These are phyloP conservation scores for Popillia japonica DNA, from an alignment of 1,140 invertebrate genomes.

Conservation along the genomic window DNA sequence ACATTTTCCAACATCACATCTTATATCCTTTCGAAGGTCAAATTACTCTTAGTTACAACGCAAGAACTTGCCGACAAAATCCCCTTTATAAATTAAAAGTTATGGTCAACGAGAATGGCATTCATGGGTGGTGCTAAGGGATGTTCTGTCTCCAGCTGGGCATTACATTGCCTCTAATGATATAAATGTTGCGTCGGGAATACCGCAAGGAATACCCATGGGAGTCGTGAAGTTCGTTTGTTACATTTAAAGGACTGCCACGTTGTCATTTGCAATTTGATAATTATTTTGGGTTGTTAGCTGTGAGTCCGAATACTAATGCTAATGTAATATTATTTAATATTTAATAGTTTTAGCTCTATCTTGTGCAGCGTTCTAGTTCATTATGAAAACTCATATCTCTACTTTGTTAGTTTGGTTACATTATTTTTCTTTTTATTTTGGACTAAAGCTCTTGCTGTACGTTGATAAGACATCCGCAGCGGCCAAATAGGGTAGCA, in stretches of 20 bases:
- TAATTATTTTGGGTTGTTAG: conserved; percentile 6
- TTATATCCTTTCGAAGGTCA: neutral
- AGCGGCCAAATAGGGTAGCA: neutral
- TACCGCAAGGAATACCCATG: neutral
- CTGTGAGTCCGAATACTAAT: neutral
- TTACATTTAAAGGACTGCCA: neutral
- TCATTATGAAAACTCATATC: neutral
- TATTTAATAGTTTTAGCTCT: neutral
- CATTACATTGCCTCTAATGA: neutral
- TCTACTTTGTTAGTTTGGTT: too few species aligned
- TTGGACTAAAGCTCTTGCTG: neutral
- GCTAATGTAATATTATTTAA: neutral
- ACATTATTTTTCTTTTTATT: neutral
- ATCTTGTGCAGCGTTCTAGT: neutral
- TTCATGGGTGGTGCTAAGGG: neutral
- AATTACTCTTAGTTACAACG: neutral
- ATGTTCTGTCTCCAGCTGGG: neutral
- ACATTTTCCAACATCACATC: neutral
- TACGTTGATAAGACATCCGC: neutral
- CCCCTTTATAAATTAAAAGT: neutral
- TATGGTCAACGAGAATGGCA: neutral
- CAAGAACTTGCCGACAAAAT: neutral
- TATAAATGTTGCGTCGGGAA: conserved; percentile 9
- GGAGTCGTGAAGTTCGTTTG: neutral
- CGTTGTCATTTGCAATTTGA: conserved; percentile 4